These are phyloP conservation scores for Zaprionus inermis DNA, from an alignment of 1,140 invertebrate species.

Conservation along the genomic window DNA sequence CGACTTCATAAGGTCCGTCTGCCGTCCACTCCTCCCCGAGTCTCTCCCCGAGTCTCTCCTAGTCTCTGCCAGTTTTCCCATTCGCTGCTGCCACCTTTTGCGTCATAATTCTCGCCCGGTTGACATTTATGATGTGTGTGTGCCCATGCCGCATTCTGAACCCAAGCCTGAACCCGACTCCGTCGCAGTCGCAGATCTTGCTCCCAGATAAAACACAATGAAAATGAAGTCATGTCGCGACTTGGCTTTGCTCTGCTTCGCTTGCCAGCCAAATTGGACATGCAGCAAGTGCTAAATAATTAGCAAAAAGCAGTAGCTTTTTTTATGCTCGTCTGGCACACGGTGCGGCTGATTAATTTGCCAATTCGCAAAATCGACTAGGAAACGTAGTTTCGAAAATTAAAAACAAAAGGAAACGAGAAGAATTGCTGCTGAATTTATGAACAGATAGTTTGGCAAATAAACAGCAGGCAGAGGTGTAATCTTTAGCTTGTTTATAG, in stretches of 20 bases:
- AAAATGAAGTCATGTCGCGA: constrained; percentile 70
- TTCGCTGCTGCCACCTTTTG: constrained; percentile 35
- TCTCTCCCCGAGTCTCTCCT: not conserved
- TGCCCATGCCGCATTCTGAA: constrained; percentile 39
- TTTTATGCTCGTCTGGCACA: constrained; percentile 3
- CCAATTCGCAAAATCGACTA: not conserved
- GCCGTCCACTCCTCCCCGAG: not conserved
- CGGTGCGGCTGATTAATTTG: constrained; percentile 4
- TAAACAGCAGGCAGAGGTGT: not conserved
- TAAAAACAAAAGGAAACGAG: no score
- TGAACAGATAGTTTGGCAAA: not conserved
- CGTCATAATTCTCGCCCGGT: constrained; percentile 78
- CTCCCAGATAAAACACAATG: constrained; percentile 75
- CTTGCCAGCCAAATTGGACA: constrained; percentile 36
- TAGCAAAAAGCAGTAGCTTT: constrained; percentile 18
- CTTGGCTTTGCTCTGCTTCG: constrained; percentile 23
- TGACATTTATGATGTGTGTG: constrained; percentile 82
- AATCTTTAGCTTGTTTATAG: not conserved
- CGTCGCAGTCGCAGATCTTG: constrained; percentile 55
- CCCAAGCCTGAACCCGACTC: not conserved
- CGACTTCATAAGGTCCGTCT: constrained; percentile 61
- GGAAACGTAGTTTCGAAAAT: no score
- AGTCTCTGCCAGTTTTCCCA: not conserved
- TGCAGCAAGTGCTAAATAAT: constrained; percentile 41
- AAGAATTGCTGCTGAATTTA: no score